phyloP scores from a whole-genome alignment of 2,888 invertebrate species.

The Cryptus armator region DNA sequence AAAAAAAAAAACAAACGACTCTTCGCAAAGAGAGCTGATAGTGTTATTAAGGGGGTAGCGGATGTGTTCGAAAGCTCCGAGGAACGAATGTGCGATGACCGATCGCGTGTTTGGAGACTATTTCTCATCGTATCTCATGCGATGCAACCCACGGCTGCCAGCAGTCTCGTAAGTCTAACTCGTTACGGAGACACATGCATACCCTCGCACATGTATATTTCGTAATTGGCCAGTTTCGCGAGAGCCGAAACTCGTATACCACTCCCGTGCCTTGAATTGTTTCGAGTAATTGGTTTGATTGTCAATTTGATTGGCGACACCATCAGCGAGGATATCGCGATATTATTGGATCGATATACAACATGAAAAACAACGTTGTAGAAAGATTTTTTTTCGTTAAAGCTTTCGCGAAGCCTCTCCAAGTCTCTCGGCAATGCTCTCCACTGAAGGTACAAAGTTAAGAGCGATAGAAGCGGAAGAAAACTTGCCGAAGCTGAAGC shows the following conservation, averaged over 20 bases:
- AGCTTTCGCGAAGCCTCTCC: neutral
- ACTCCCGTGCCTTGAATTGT: neutral
- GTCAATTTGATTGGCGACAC: neutral
- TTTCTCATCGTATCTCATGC: constrained; percentile 56
- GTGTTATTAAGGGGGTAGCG: neutral
- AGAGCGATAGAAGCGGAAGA: constrained; percentile 5
- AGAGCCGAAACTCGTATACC: neutral
- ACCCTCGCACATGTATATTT: neutral
- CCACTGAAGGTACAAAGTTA: no score
- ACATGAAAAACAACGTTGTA: neutral
- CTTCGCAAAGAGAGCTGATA: neutral
- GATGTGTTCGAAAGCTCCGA: neutral
- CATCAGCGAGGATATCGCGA: neutral
- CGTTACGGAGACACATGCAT: constrained; percentile 34
- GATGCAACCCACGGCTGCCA: constrained; percentile 30
- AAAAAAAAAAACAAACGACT: neutral
- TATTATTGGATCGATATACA: neutral
- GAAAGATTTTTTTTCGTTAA: neutral
- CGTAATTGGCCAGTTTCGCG: constrained; percentile 21
- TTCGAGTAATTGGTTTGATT: constrained; percentile 18
- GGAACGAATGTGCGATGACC: constrained; percentile 15
- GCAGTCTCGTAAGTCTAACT: constrained; percentile 31
- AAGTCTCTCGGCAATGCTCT: no score
- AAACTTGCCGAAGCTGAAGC: constrained; percentile 3
- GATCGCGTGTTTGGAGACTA: constrained; percentile 56